A percentile compares a stretch with the other conserved stretches of the same genome.
phyloP scores from a whole-genome alignment of 2,113 vertebrate species.

The Saguinus midas region DNA sequence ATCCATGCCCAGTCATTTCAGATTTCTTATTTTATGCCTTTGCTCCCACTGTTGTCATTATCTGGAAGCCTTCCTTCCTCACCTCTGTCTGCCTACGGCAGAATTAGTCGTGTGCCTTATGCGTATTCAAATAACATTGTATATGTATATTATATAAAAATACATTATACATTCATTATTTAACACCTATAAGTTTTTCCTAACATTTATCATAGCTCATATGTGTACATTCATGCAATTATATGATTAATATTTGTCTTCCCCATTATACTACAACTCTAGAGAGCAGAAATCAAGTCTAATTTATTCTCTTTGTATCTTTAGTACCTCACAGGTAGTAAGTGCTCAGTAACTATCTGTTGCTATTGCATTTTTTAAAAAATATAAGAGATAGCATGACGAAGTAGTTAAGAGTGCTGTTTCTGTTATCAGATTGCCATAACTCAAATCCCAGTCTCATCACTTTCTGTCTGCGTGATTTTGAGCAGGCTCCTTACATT shows the following conservation, averaged over 20 bases:
- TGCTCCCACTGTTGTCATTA: background rate
- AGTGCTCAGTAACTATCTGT: background rate
- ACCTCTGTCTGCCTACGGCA: background rate
- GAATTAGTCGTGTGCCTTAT: background rate
- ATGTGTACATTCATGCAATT: background rate
- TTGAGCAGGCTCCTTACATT: background rate
- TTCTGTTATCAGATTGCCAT: background rate
- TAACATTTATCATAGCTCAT: background rate
- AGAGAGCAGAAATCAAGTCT: background rate
- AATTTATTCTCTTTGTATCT: background rate
- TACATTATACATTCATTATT: background rate
- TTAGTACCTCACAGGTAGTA: background rate
- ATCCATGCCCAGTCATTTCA: background rate
- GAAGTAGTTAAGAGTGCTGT: background rate
- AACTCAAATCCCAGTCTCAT: background rate
- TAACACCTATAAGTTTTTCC: background rate
- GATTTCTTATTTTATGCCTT: background rate
- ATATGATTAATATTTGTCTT: slow-evolving; percentile 7
- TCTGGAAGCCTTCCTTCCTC: background rate
- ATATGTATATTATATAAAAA: too few relatives aligned
- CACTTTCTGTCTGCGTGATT: background rate
- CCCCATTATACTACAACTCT: background rate
- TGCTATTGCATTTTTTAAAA: background rate
- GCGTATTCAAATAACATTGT: background rate
- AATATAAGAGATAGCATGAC: background rate